Base-by-base conservation (phyloP, 2,888 invertebrate genomes). In the Luperina nickerlii region DNA sequence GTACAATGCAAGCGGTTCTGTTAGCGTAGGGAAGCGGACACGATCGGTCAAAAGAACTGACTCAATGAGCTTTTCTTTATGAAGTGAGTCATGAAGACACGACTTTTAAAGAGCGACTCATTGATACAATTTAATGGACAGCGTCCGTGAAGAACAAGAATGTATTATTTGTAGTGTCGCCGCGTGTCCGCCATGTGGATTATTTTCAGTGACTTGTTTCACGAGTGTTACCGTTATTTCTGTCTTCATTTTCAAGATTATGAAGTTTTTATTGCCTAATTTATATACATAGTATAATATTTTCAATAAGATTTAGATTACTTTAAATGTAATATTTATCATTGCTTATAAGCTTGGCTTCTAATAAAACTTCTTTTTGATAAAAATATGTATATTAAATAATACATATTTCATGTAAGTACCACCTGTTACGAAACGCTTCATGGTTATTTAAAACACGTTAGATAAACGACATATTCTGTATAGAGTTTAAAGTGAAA, bases 91-190 rank as follows among this genome's bases (percentile, higher is more conserved):
- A 85, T 67, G 42, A 77, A 75, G 73, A 72, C 24, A 48, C 20
- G 38, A 65, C 57, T 76, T 74, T 38, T 48, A 73, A 79, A 75
- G 32, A 87, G 54, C 80, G 54, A 75, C 72, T 87, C 77, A 77
- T 85, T 87, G 81, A 85, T 87, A 87, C 72, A 75, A 73, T 77
- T 80, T 87, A 85, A 81, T 81, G 75, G 73, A 54, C 73, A n/a
- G 54, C 45, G 85, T 66, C 74, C 60, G 72, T 77, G 42, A 32
- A 66, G 74, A 75, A 81, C 66, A 81, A 77, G 72, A 77, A 73
- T 85, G 65, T 74, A 84, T 81, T 85, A 87, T 85, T 81, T 85
- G 82, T 66, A 42, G 63, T 70, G 63, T 70, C 32, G 15, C 20
- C 27, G 32, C 15, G 65, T 62, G 7, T n/a, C 13, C 48, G 20